Base-by-base conservation (phyloP, 2,113 vertebrate genomes). In the Pseudopodoces humilis region DNA sequence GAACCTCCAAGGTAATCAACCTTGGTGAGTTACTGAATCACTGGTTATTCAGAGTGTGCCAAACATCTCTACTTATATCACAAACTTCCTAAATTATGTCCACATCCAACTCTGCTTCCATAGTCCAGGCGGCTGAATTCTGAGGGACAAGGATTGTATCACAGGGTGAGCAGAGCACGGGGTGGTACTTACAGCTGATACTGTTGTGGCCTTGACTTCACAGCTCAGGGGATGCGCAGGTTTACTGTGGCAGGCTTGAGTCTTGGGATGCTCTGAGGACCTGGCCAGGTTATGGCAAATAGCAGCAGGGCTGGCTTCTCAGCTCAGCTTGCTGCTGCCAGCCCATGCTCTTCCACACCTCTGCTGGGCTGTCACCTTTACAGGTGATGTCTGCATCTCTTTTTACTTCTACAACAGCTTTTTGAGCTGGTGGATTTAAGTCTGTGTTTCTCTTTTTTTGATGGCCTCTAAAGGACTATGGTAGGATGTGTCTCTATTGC, bases 1-100 rank as follows among this genome's bases (percentile, higher is more conserved):
- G 70, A 77, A 46, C 25, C 46, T 88, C 81, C 74, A 87, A 94
- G 46, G 39, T 92, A 92, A 89, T 90, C 71, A 85, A 6, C 28
- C 53, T 79, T 22, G 13, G 28, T 46, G 46, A 65, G 84, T 89
- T 77, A 76, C 67, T 80, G 67, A 87, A 89, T 82, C 39, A 35
- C 24, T 86, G 62, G 30, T 87, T 94, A 43, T 89, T 95, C 67
- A 91, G 63, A 79, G 50, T 0, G 0, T 92, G 90, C 74, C 93
- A 87, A 76, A 74, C 0, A 0, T 84, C 55, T 91, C 46, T 46
- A 33, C 58, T 82, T 14, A 3, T 58, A 75, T 71, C 30, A 25
- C 37, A 83, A 18, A 55, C 43, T 63, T 74, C 24, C 2, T 70
- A 37, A 62, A 53, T 86, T 65, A 62, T 28, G 18, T 76, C 53